A percentile compares a stretch with the other conserved stretches of the same genome.
Evolutionary conservation across 2,113 vertebrate genomes (phyloP).

Genomic region (Cinclus cinclus): DNA sequence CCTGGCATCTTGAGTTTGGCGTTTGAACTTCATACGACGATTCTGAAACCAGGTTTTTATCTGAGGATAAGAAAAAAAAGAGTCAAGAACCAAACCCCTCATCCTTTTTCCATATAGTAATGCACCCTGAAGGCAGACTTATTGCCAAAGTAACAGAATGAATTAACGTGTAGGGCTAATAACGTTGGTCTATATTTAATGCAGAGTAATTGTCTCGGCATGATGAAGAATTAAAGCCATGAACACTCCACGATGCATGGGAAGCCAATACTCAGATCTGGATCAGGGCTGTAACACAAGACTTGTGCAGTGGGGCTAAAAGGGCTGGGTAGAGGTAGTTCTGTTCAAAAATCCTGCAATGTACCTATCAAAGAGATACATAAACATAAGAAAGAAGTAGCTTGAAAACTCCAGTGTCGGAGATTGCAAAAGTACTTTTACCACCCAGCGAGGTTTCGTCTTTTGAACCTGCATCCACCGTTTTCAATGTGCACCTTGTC

Average conservation of each 20-base stretch:
- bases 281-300: background rate
- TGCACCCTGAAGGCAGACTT: background rate
- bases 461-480: too few species aligned
- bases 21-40: conserved; percentile 88
- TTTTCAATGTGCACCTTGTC: rapidly evolving
- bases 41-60: conserved; percentile 92
- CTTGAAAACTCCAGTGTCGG: background rate
- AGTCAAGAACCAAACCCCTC: background rate
- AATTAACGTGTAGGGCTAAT: background rate
- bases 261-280: background rate
- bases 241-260: rapidly evolving
- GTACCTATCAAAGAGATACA: rapidly evolving
- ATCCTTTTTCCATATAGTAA: background rate
- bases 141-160: background rate
- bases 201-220: background rate
- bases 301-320: background rate
- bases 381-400: background rate
- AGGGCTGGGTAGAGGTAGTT: background rate
- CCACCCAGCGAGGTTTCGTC: background rate
- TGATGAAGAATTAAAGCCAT: background rate
- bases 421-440: background rate
- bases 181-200: background rate
- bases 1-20: conserved; percentile 78
- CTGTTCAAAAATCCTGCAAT: too few species aligned
- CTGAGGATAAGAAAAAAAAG: conserved; percentile 41